phyloP scores from a whole-genome alignment of 2,888 invertebrate genomes.

The Acrobasis repandana region DNA sequence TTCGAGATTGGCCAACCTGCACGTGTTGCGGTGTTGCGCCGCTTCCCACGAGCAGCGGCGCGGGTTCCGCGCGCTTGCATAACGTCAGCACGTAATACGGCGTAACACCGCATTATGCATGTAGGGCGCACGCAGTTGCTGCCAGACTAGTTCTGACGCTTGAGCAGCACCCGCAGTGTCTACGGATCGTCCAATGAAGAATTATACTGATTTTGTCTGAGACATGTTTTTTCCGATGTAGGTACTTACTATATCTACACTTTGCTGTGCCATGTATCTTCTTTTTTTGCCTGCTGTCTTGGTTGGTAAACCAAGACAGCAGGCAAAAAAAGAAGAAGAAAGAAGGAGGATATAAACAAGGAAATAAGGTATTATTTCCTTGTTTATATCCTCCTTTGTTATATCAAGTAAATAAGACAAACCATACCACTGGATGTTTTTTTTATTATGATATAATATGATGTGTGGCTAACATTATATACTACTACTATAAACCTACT shows the following conservation, averaged over 20 bases:
- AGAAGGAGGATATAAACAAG: too few species aligned
- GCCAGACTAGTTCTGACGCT: constrained; percentile 5
- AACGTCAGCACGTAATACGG: constrained; percentile 72
- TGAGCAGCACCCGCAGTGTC: background rate
- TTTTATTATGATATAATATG: too few species aligned
- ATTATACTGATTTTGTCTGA: background rate
- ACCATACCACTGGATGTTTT: too few species aligned
- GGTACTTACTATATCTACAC: background rate
- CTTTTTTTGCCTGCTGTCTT: too few species aligned
- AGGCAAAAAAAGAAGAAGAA: too few species aligned
- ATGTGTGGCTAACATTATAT: too few species aligned
- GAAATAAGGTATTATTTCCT: too few species aligned
- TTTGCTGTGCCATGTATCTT: background rate
- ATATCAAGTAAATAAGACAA: too few species aligned
- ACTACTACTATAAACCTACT: too few species aligned
- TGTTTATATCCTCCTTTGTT: too few species aligned
- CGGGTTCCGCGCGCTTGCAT: constrained; percentile 69
- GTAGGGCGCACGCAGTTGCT: constrained; percentile 58
- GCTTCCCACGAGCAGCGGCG: constrained; percentile 64
- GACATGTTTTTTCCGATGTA: background rate
- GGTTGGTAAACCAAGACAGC: too few species aligned
- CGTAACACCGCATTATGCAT: constrained; percentile 76
- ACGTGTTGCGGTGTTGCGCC: constrained; percentile 64
- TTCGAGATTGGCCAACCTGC: constrained; percentile 22
- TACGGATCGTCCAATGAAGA: background rate